Evolutionary conservation across 2,888 invertebrate species (phyloP), one percentile per base, ranked within the genome.

Genomic region (Microplitis deprimator): DNA sequence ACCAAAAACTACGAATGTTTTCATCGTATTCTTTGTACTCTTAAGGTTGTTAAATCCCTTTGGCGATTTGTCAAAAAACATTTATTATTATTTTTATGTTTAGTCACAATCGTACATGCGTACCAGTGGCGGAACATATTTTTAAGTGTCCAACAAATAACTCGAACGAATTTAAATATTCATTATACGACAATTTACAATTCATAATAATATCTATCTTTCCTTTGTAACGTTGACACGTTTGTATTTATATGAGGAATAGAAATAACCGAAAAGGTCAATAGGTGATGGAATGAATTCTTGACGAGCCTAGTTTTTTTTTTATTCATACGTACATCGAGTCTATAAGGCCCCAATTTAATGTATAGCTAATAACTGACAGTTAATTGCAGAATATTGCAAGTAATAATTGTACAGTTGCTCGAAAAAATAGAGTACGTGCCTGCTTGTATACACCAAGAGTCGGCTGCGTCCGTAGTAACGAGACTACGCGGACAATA

Each of bases 401-500:
- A 29, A 29, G 29, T 29, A 29, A 29, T 29, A 29, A 29, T 29
- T 29, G 29, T 29, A 29, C 29, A 29, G 29, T 29, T 29, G 29
- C 29, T 29, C 29, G 29, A 29, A 29, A 29, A 29, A 29, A 29
- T 29, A 29, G 29, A 4, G 29, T 29, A 29, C 29, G 29, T 29
- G 29, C 29, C 4, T 4, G 4, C 29, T 29, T 29, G 29, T 29
- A 29, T 3, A 29, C 29, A 29, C 29, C 29, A 29, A 29, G 29
- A 4, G 29, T 29, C 29, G 4, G 29, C 4, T 29, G 4, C 4
- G 29, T 29, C 4, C 29, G 29, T 83, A 85, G 87, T 86, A 87
- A 87, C 86, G 87, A 87, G 87, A 86, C 85, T 79, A 84, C 83
- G 84, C 85, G 88, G 87, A 88, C 88, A 88, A 88, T 88, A 87